Percentiles rank a stretch among this genome's conserved stretches.
phyloP scores from a whole-genome alignment of 2,113 vertebrate species.

The western clawed frog (Xenopus tropicalis) region UCB_Xtro_10.0 CM004450.2:3833001-3833500 shows the following conservation, averaged over 20 bases:
- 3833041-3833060: no score
- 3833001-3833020: no score
- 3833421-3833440: no score
- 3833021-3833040: no score
- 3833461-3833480: no score
- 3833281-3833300: neutral
- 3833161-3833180: neutral
- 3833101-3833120: no score
- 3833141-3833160: no score
- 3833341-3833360: neutral
- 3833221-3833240: neutral
- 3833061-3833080: no score
- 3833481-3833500: no score
- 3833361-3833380: neutral
- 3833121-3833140: no score
- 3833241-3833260: neutral
- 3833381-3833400: neutral
- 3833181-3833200: neutral
- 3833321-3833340: neutral
- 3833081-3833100: no score
- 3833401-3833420: neutral
- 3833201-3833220: neutral
- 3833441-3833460: no score
- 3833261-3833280: neutral
- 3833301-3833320: neutral